Conservation (phyloP, 2,797 vertebrate species). For the Tapera naevia region DNA sequence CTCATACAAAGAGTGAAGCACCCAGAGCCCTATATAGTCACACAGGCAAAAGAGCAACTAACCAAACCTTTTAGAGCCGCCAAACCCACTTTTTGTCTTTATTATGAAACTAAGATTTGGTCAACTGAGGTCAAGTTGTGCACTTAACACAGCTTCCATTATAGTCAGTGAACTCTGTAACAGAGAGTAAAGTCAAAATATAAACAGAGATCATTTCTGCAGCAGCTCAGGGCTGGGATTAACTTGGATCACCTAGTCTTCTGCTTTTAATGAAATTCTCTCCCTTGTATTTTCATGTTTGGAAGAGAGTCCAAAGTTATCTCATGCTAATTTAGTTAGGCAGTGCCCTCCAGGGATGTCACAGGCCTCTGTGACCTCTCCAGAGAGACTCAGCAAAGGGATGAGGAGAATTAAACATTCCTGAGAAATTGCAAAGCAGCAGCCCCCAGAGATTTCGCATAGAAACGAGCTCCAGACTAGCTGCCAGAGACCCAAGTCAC, state of each 20-base stretch:
- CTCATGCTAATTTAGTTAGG: conserved; percentile 99
- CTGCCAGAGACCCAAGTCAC: conserved; percentile 83
- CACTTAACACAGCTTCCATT: conserved; percentile 68
- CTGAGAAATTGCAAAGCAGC: conserved; percentile 92
- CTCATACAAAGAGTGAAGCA: conserved; percentile 17
- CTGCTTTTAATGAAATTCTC: conserved; percentile 90
- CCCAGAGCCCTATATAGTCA: conserved; percentile 13
- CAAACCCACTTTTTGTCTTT: conserved; percentile 68
- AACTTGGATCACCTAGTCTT: conserved; percentile 85
- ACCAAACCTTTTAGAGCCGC: conserved; percentile 61
- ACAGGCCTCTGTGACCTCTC: conserved; percentile 89
- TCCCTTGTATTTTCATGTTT: conserved; percentile 81
- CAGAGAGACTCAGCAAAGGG: conserved; percentile 79
- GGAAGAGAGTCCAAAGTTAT: conserved; percentile 89
- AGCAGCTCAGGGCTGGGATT: conserved; percentile 84
- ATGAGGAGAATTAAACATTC: conserved; percentile 97
- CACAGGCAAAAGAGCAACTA: conserved; percentile 45
- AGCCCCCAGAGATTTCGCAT: conserved; percentile 83
- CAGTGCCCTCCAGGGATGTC: conserved; percentile 93
- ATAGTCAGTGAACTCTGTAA: conserved; percentile 74
- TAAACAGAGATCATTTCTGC: conserved; percentile 75
- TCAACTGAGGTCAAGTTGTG: conserved; percentile 74
- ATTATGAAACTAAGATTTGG: conserved; percentile 72
- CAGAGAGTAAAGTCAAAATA: conserved; percentile 72
- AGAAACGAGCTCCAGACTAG: conserved; percentile 83